A percentile compares a stretch with the other conserved stretches of the same genome.
Evolutionary conservation across 2,113 vertebrate species (phyloP).

Genomic region (Ranitomeya variabilis): DNA sequence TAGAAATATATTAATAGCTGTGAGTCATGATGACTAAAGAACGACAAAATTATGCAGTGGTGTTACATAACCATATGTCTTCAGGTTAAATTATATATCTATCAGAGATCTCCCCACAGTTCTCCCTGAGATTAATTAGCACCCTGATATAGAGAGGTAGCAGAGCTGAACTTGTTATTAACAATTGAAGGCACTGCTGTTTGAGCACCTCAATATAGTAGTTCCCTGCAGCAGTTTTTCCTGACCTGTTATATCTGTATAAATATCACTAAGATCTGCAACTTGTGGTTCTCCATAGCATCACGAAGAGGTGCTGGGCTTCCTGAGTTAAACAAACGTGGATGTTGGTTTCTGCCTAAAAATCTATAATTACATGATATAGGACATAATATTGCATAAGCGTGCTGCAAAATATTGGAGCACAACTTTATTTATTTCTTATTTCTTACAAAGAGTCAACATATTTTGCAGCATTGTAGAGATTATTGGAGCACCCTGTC

Average conservation of each 20-base stretch:
- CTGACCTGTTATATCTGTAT: not conserved
- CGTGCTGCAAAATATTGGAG: no score
- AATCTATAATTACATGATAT: no score
- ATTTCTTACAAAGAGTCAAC: no score
- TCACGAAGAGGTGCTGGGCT: no score
- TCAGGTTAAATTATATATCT: not conserved
- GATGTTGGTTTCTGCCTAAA: no score
- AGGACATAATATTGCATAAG: no score
- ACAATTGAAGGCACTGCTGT: not conserved
- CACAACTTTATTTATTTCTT: no score
- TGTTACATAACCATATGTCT: slow-evolving; percentile 24
- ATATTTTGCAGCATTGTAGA: no score
- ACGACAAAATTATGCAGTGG: not conserved
- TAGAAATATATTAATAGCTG: slow-evolving; percentile 31
- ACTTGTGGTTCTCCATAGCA: no score
- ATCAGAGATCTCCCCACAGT: not conserved
- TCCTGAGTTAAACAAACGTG: no score
- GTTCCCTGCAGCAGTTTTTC: not conserved
- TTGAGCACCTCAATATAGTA: not conserved
- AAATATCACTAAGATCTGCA: not conserved
- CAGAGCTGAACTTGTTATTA: not conserved
- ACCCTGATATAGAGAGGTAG: not conserved
- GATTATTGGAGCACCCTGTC: no score
- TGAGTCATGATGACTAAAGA: slow-evolving; percentile 20
- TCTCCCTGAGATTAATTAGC: not conserved